These are phyloP conservation scores for Paedocypris micromegethes DNA, from an alignment of 2,797 vertebrate species.

Conservation along the genomic window DNA sequence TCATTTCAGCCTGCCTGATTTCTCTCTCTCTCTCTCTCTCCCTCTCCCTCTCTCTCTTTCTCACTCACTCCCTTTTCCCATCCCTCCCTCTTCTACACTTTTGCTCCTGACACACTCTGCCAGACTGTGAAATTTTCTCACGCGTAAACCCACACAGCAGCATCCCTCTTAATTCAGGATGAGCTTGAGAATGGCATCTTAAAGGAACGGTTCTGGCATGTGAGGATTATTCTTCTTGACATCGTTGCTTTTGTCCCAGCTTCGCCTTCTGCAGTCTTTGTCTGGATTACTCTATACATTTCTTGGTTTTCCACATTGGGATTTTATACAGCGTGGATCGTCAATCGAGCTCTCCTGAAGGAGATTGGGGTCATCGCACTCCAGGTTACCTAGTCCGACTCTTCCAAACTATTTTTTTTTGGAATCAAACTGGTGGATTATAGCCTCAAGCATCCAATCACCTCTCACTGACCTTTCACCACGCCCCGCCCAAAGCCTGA, in stretches of 20 bases:
- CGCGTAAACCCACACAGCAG: slow-evolving; percentile 15
- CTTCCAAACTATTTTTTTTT: background rate
- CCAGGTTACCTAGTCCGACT: too few relatives aligned
- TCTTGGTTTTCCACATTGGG: slow-evolving; percentile 20
- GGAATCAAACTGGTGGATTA: background rate
- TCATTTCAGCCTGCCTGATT: slow-evolving; percentile 40
- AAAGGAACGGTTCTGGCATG: slow-evolving; percentile 32
- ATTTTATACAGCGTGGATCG: too few relatives aligned
- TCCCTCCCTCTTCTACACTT: slow-evolving; percentile 21
- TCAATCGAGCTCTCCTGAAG: too few relatives aligned
- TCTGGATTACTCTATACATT: slow-evolving; percentile 34
- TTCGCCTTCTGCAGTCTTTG: background rate
- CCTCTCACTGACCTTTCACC: background rate
- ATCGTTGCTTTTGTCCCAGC: slow-evolving; percentile 18
- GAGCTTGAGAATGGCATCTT: slow-evolving; percentile 29
- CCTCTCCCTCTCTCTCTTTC: slow-evolving; percentile 10
- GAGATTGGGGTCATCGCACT: too few relatives aligned
- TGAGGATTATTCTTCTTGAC: slow-evolving; percentile 19
- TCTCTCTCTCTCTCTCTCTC: slow-evolving; percentile 19
- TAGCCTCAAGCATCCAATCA: background rate
- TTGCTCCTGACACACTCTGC: slow-evolving; percentile 25
- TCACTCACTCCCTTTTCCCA: background rate
- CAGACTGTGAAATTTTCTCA: slow-evolving; percentile 25
- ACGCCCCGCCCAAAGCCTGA: slow-evolving; percentile 1
- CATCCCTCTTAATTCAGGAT: slow-evolving; percentile 30